Base-by-base conservation (phyloP, 2,797 vertebrate species). In the Tenualosa ilisha region DNA sequence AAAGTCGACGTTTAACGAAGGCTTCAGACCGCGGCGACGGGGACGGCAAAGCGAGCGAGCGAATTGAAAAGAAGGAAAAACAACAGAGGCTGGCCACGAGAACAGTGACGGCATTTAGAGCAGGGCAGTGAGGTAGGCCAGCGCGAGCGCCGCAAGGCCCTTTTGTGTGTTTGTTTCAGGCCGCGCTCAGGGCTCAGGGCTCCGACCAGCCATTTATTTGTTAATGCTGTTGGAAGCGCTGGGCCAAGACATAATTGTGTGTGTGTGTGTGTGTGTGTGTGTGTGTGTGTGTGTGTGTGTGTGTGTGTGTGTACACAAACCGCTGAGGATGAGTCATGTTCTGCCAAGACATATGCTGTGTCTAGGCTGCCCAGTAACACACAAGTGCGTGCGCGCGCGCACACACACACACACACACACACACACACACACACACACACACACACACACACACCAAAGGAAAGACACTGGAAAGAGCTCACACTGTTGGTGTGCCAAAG, bases 71-170 rank as follows among this genome's bases (percentile, higher is more conserved):
- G 6, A 88, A 81, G 31, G 49, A 88, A 83, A 83, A 82, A 37
- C 51, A 53, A 53, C 51, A 53, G n/a, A 87, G 68, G 56, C 20
- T 20, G 56, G 56, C 56, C 6, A 6, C 49, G 81, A 83, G 87
- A 61, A 89, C 85, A 86, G 85, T 84, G 81, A 26, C 61, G 72
- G 49, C 72, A 86, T 87, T 89, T 86, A 87, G 43, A 61, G 20
- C 13, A 0, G 61, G 82, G 82, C 87, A 85, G 82, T 84, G 84
- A 72, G 81, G 43, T 8, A 72, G 59, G 84, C 84, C 82, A 43
- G 43, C 2, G 51, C 46, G 51, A 53, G 50, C 2, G 50, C 50
- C 50, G 12, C 46, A 13, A 6, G 50, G 50, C 54, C 84, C 83
- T 85, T 87, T 51, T 84, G 84, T 20, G 49, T 46, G 79, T 61